phyloP scores from a whole-genome alignment of 2,888 invertebrate genomes.

The Sphecodes monilicornis region DNA sequence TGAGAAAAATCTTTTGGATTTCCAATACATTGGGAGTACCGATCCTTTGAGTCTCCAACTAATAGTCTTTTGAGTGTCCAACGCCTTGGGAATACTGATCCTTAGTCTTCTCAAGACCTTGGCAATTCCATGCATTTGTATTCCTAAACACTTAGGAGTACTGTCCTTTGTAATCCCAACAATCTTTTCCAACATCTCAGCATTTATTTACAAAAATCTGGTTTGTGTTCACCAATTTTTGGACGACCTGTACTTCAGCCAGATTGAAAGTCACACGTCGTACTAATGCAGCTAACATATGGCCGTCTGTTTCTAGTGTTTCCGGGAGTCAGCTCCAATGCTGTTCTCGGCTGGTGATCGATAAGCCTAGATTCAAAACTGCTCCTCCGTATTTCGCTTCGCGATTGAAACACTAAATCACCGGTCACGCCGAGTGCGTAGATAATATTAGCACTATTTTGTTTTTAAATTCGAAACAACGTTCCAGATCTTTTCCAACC shows the following conservation, averaged over 20 bases:
- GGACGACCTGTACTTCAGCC: neutral
- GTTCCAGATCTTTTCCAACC: neutral
- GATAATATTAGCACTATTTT: constrained; percentile 25
- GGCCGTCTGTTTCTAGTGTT: constrained; percentile 41
- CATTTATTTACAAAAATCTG: neutral
- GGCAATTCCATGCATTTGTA: neutral
- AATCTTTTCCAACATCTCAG: neutral
- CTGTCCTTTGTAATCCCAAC: neutral
- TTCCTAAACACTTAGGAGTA: neutral
- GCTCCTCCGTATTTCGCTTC: constrained; percentile 28
- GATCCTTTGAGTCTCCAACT: too few relatives aligned
- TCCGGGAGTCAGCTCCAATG: constrained; percentile 17
- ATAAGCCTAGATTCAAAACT: constrained; percentile 57
- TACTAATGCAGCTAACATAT: constrained; percentile 40
- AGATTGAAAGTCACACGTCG: constrained; percentile 48
- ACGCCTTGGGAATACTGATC: neutral
- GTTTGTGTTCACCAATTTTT: neutral
- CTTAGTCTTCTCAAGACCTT: neutral
- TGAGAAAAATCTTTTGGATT: neutral
- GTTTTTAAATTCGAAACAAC: neutral
- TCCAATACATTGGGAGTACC: neutral
- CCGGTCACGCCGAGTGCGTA: neutral
- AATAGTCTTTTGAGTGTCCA: too few relatives aligned
- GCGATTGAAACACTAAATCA: constrained; percentile 57
- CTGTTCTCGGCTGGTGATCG: constrained; percentile 42